phyloP scores from a whole-genome alignment of 2,888 invertebrate genomes.

The Pristionchus arcanus region DNA sequence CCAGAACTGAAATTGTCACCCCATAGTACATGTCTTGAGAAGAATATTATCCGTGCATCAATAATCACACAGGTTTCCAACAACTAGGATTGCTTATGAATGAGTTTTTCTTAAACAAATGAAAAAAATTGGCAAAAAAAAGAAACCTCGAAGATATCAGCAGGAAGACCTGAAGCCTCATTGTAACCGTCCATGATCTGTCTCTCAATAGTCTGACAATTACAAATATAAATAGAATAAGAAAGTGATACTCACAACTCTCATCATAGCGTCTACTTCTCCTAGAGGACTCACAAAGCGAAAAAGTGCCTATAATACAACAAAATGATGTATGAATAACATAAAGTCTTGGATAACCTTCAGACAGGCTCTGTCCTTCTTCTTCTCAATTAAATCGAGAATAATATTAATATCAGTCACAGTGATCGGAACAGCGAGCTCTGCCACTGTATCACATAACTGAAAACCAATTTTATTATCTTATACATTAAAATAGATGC shows the following conservation, averaged over 20 bases:
- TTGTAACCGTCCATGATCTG: slow-evolving; percentile 19
- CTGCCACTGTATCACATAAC: not conserved
- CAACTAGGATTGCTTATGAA: too few species aligned
- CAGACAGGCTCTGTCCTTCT: not conserved
- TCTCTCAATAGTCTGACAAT: not conserved
- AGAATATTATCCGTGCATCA: too few species aligned
- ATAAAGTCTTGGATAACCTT: not conserved
- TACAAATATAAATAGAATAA: not conserved
- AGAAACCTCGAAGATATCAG: not conserved
- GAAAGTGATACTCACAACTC: not conserved
- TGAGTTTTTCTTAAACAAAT: not conserved
- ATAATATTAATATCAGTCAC: not conserved
- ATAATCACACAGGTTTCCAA: too few species aligned
- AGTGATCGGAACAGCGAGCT: slow-evolving; percentile 20
- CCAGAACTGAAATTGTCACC: slow-evolving; percentile 15
- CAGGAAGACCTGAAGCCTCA: not conserved
- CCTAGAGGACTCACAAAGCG: not conserved
- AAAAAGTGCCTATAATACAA: not conserved
- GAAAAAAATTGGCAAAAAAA: not conserved
- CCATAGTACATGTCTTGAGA: not conserved
- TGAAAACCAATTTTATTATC: not conserved
- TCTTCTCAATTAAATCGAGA: slow-evolving; percentile 15
- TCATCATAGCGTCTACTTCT: not conserved
- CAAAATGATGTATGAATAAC: not conserved
- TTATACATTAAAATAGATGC: not conserved